Conservation (phyloP, 2,797 vertebrate species). For the Pantherophis alleghaniensis region DNA sequence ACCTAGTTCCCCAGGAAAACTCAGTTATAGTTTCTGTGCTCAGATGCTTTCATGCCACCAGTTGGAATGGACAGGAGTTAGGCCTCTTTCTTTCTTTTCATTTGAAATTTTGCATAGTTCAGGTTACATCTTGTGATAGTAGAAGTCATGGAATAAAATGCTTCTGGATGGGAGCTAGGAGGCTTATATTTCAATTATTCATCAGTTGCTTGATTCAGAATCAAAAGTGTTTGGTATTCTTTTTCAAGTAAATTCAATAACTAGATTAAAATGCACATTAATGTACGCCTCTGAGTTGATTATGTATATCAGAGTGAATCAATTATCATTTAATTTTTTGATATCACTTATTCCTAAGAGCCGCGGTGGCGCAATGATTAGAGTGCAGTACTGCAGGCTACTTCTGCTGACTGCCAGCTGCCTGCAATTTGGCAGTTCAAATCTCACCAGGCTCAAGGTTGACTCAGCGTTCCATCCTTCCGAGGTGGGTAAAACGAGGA, state of each 20-base stretch:
- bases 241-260: neutral
- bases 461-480: too few species aligned
- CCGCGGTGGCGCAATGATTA: too few species aligned
- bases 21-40: neutral
- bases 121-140: neutral
- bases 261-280: neutral
- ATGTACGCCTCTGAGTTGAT: neutral
- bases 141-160: neutral
- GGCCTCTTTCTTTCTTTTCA: neutral
- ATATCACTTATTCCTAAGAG: neutral
- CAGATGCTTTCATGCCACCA: neutral
- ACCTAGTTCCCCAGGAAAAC: neutral
- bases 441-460: too few species aligned
- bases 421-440: too few species aligned
- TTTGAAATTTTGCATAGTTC: slow-evolving; percentile 14
- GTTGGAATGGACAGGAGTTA: neutral
- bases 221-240: neutral
- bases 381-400: too few species aligned
- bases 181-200: neutral
- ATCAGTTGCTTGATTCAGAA: neutral
- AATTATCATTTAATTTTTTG: neutral
- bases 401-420: too few species aligned
- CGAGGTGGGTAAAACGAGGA: too few species aligned
- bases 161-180: neutral
- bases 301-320: neutral